Percentiles rank a stretch among this genome's conserved stretches.
phyloP scores from a whole-genome alignment of 1,140 invertebrate species.

The Zaprionus africanus region DNA sequence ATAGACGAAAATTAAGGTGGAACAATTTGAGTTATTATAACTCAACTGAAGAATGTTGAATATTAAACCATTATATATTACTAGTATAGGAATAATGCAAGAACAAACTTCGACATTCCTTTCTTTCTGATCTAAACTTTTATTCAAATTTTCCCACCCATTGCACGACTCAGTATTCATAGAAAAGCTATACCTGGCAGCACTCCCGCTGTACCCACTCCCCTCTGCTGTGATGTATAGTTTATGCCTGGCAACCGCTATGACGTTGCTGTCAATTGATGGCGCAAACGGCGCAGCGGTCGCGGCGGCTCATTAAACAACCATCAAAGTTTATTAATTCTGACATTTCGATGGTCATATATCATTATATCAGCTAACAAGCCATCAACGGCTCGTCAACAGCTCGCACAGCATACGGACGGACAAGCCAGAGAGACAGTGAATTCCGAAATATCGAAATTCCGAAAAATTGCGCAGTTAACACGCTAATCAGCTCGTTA shows the following conservation, averaged over 20 bases:
- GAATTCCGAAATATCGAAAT: conserved; percentile 33
- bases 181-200: background rate
- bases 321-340: conserved; percentile 66
- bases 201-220: background rate
- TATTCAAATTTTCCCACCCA: background rate
- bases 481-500: conserved; percentile 62
- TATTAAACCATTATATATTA: no score
- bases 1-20: no score
- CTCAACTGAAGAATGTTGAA: no score
- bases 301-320: conserved; percentile 58
- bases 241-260: background rate
- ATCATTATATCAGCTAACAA: conserved; percentile 60
- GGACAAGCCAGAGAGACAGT: background rate
- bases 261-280: conserved; percentile 44
- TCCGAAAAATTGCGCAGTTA: conserved; percentile 44
- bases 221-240: background rate
- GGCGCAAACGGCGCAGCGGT: conserved; percentile 25
- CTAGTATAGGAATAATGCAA: no score
- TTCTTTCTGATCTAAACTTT: background rate
- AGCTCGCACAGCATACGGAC: conserved; percentile 10
- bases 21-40: no score
- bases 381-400: conserved; percentile 55
- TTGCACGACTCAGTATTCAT: background rate
- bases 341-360: conserved; percentile 69
- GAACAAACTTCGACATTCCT: no score